A percentile compares a stretch with the other conserved stretches of the same genome.
Evolutionary conservation across 2,797 vertebrate species (phyloP).

Genomic region (Pristis pectinata): DNA sequence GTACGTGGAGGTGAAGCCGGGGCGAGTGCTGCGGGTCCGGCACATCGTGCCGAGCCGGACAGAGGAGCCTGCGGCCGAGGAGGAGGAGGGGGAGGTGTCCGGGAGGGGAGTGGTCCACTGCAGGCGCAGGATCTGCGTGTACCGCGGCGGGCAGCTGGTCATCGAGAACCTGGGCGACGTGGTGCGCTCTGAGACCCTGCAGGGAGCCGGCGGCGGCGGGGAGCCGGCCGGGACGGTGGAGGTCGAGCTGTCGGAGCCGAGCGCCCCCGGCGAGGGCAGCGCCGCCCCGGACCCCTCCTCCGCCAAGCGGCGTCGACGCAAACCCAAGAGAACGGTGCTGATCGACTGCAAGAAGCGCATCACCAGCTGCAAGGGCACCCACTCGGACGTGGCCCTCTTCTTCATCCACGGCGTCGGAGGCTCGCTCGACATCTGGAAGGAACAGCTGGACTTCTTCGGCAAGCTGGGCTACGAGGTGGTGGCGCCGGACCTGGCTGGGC

Average conservation of each 20-base stretch:
- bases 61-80: conserved; percentile 45
- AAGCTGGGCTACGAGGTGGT: conserved; percentile 89
- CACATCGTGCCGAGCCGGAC: conserved; percentile 64
- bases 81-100: not conserved
- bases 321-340: conserved; percentile 77
- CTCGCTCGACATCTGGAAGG: conserved; percentile 92
- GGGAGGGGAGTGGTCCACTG: conserved; percentile 69
- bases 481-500: conserved; percentile 83
- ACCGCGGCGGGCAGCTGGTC: conserved; percentile 85
- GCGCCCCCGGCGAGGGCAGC: conserved; percentile 41
- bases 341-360: conserved; percentile 82
- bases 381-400: conserved; percentile 84
- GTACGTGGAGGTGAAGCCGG: conserved; percentile 91
- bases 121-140: conserved; percentile 85
- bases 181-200: conserved; percentile 75
- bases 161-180: conserved; percentile 88
- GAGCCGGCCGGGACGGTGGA: conserved; percentile 74
- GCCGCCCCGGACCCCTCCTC: conserved; percentile 35
- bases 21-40: conserved; percentile 76
- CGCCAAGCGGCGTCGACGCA: conserved; percentile 60
- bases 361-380: conserved; percentile 84
- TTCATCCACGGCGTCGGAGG: conserved; percentile 92
- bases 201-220: conserved; percentile 68
- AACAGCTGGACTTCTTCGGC: conserved; percentile 89
- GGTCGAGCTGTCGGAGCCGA: conserved; percentile 72